phyloP scores from a whole-genome alignment of 2,888 invertebrate genomes.

The Melinaea menophilus region DNA sequence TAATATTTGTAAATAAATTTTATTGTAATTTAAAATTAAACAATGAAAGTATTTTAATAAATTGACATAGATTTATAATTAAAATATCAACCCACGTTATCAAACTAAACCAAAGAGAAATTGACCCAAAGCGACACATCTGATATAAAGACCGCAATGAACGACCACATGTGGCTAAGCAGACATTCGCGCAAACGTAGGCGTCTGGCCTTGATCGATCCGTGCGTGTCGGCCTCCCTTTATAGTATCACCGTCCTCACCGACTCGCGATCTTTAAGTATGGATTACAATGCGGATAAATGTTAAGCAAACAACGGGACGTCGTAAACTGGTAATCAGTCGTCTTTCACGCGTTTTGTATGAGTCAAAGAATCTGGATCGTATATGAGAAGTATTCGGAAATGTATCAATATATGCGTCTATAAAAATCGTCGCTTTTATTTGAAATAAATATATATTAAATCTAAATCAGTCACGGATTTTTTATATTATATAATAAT shows the following conservation, averaged over 20 bases:
- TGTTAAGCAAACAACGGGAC: constrained; percentile 18
- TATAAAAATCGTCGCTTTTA: no score
- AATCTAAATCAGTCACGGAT: no score
- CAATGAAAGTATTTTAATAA: constrained; percentile 2
- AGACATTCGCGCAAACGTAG: constrained; percentile 32
- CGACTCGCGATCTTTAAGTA: constrained; percentile 18
- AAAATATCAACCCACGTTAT: no score
- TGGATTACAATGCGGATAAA: constrained; percentile 20
- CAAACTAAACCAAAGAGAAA: no score
- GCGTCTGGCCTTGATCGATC: constrained; percentile 70
- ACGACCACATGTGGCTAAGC: constrained; percentile 22
- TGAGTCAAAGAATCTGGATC: no score
- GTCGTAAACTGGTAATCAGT: constrained; percentile 10
- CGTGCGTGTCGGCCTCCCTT: constrained; percentile 44
- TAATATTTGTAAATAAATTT: neutral
- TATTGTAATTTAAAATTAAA: neutral
- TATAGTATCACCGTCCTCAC: constrained; percentile 25
- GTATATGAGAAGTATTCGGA: no score
- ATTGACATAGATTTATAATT: neutral
- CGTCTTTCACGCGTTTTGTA: constrained; percentile 10
- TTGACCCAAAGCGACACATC: no score
- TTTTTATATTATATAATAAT: no score
- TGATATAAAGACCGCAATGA: neutral
- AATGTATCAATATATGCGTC: no score
- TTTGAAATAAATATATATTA: no score